A percentile compares a stretch with the other conserved stretches of the same genome.
Conservation (phyloP, 2,888 invertebrate species). For the Drosophila affinis region DNA sequence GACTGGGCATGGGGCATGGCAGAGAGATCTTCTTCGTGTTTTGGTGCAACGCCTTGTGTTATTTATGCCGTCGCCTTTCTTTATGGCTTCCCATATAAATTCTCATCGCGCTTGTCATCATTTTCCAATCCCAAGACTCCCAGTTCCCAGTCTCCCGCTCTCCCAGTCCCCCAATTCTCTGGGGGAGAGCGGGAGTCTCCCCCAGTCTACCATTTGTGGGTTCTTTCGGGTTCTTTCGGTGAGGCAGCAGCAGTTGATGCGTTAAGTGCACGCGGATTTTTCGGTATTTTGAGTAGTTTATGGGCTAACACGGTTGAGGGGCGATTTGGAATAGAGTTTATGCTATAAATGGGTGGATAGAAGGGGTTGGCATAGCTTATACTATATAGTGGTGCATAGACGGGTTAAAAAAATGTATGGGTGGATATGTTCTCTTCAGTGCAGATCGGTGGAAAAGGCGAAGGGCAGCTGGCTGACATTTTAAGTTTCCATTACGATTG, state of each 20-base stretch:
- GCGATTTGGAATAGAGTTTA: not conserved
- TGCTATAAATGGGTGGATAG: not conserved
- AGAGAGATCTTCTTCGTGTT: conserved; percentile 17
- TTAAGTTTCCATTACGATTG: not conserved
- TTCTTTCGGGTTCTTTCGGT: conserved; percentile 3
- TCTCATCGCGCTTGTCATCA: conserved; percentile 74
- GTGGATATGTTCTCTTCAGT: no score
- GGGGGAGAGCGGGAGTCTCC: no score
- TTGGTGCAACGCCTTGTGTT: conserved; percentile 40
- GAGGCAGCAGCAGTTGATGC: conserved; percentile 44
- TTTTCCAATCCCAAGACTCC: conserved; percentile 51
- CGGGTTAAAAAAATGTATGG: no score
- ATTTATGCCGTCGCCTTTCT: conserved; percentile 58
- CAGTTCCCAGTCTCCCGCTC: no score
- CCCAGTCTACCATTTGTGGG: not conserved
- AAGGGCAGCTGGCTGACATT: not conserved
- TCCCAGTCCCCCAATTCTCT: conserved; percentile 1
- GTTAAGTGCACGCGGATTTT: conserved; percentile 46
- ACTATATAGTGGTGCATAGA: no score
- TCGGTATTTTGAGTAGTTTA: conserved; percentile 19
- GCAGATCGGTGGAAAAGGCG: not conserved
- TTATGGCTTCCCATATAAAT: conserved; percentile 79
- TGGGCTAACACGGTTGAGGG: not conserved
- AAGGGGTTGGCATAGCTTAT: no score
- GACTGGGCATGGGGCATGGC: not conserved